These are phyloP conservation scores for Cephalophus harveyi DNA, from an alignment of 2,113 vertebrate species.

Conservation along the genomic window DNA sequence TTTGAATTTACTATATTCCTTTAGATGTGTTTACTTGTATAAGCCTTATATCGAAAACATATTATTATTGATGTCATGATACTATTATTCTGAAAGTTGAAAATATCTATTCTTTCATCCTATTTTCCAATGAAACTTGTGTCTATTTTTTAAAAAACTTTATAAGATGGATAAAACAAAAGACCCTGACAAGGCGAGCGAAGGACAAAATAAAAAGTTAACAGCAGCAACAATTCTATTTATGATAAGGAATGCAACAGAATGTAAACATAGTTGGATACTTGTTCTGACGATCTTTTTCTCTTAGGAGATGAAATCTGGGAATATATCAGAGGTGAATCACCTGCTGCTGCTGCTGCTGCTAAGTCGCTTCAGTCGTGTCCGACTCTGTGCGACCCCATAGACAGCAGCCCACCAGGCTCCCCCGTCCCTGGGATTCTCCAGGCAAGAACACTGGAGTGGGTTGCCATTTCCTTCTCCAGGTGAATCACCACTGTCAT, in stretches of 20 bases:
- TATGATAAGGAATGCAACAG: neutral
- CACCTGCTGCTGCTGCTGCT: no score
- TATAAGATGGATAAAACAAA: neutral
- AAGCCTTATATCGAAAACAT: neutral
- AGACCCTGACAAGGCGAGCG: neutral
- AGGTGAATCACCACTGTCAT: neutral
- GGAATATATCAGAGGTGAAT: neutral
- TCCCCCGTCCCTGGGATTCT: no score
- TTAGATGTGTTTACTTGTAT: neutral
- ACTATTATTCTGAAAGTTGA: neutral
- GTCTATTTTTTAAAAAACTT: neutral
- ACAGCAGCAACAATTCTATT: neutral
- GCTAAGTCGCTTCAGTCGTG: no score
- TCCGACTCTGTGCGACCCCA: no score
- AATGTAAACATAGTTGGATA: neutral
- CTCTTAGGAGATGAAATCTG: neutral
- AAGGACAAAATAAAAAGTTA: neutral
- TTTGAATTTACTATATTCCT: neutral
- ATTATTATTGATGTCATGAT: neutral
- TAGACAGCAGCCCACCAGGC: no score
- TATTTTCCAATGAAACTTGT: neutral
- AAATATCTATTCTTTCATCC: neutral
- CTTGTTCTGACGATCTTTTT: neutral
- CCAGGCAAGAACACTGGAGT: no score
- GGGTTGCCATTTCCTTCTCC: no score